phyloP scores from a whole-genome alignment of 1,140 invertebrate species.

The Gyrodactylus bullatarudis region DNA sequence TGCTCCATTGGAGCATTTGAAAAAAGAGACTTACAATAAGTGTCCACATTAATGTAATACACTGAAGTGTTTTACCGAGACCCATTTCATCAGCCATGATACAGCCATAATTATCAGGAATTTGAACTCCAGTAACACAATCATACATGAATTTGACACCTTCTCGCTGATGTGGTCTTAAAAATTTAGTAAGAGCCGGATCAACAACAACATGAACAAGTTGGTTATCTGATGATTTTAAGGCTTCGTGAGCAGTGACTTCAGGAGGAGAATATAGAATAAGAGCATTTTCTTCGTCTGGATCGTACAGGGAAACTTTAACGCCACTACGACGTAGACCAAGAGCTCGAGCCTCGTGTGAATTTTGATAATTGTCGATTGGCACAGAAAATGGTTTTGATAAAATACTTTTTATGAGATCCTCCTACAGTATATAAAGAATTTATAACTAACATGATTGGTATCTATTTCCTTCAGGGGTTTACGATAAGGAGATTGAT shows the following conservation, averaged over 20 bases:
- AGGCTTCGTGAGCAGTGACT: constrained; percentile 41
- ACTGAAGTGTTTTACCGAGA: constrained; percentile 78
- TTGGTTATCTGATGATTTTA: constrained; percentile 28
- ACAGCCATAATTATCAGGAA: constrained; percentile 53
- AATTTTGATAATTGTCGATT: constrained; percentile 41
- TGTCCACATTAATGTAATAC: constrained; percentile 81
- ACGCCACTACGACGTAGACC: constrained; percentile 35
- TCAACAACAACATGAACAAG: constrained; percentile 71
- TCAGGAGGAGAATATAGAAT: constrained; percentile 52
- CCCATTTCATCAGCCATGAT: constrained; percentile 97
- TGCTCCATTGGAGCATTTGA: too few relatives aligned
- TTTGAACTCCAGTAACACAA: constrained; percentile 66
- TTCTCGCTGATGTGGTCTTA: constrained; percentile 86
- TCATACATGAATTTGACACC: constrained; percentile 99
- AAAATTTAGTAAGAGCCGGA: constrained; percentile 48
- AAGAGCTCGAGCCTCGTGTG: constrained; percentile 24
- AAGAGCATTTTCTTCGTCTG: constrained; percentile 58
- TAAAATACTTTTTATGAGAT: constrained; percentile 40
- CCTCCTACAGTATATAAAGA: too few relatives aligned
- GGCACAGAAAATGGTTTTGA: constrained; percentile 72
- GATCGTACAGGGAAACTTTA: constrained; percentile 51
- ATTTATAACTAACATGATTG: too few relatives aligned
- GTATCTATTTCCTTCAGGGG: too few relatives aligned
- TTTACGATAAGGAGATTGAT: too few relatives aligned
- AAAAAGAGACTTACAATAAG: constrained; percentile 27